A percentile compares a stretch with the other conserved stretches of the same genome.
These are phyloP conservation scores for Corythucha ciliata DNA, from an alignment of 2,888 invertebrate species.

Conservation along the genomic window DNA sequence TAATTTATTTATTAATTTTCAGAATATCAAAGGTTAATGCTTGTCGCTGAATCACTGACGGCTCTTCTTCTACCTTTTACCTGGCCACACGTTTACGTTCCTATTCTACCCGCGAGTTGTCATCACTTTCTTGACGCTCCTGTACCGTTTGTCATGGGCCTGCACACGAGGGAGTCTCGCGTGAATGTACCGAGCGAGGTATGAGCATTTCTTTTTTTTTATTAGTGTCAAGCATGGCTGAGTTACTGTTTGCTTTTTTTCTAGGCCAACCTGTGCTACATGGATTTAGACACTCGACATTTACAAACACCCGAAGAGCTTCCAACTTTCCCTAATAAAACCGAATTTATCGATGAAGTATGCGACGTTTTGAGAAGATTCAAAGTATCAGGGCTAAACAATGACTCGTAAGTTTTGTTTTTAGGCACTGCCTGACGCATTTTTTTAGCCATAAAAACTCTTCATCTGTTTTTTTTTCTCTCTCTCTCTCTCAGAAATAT, in stretches of 20 bases:
- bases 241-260: slow-evolving; percentile 26
- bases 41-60: slow-evolving; percentile 89
- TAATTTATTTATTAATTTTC: slow-evolving; percentile 38
- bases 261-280: slow-evolving; percentile 85
- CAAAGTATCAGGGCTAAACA: slow-evolving; percentile 37
- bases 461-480: not conserved
- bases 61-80: slow-evolving; percentile 85
- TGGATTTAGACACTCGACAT: slow-evolving; percentile 87
- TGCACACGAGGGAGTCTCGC: slow-evolving; percentile 46
- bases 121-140: slow-evolving; percentile 98
- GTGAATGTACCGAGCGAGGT: slow-evolving; percentile 45
- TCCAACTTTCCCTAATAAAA: slow-evolving; percentile 82
- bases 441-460: not conserved
- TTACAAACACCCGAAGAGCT: slow-evolving; percentile 93
- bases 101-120: slow-evolving; percentile 87
- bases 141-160: slow-evolving; percentile 97
- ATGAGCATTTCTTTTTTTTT: slow-evolving; percentile 26
- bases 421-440: not conserved
- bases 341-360: slow-evolving; percentile 78
- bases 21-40: slow-evolving; percentile 92
- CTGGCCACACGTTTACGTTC: slow-evolving; percentile 99
- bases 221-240: not conserved
- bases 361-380: slow-evolving; percentile 54
- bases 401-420: slow-evolving; percentile 28
- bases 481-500: slow-evolving; percentile 14